phyloP scores from a whole-genome alignment of 2,113 vertebrate species.

The Microcebus jonahi region DNA sequence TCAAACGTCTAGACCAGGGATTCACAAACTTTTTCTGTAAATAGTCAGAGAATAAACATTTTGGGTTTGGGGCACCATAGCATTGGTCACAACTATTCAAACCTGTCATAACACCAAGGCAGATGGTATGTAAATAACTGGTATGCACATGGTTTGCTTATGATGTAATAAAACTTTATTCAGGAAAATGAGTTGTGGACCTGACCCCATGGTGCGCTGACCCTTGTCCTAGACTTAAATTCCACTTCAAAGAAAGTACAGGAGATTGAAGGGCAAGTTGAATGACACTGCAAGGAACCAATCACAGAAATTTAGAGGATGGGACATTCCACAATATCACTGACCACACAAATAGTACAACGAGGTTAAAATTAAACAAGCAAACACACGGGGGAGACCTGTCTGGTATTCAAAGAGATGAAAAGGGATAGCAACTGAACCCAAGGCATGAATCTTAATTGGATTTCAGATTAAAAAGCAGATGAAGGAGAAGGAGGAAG shows the following conservation, averaged over 20 bases:
- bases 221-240: not conserved
- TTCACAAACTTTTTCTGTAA: not conserved
- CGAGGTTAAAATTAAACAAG: not conserved
- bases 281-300: not conserved
- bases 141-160: not conserved
- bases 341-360: not conserved
- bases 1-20: not conserved
- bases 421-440: not conserved
- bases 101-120: not conserved
- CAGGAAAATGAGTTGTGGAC: not conserved
- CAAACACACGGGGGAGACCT: not conserved
- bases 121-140: not conserved
- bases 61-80: not conserved
- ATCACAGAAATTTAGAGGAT: not conserved
- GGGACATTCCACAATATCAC: not conserved
- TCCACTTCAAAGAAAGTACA: not conserved
- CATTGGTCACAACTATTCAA: not conserved
- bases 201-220: not conserved
- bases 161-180: not conserved
- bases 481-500: not conserved
- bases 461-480: not conserved
- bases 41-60: not conserved
- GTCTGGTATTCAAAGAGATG: not conserved
- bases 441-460: fast-evolving
- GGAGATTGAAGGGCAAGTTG: not conserved